Percentiles rank a stretch among this genome's conserved stretches.
Evolutionary conservation across 1,140 invertebrate species (phyloP).

Genomic region (Paralvinella palmiformis): DNA sequence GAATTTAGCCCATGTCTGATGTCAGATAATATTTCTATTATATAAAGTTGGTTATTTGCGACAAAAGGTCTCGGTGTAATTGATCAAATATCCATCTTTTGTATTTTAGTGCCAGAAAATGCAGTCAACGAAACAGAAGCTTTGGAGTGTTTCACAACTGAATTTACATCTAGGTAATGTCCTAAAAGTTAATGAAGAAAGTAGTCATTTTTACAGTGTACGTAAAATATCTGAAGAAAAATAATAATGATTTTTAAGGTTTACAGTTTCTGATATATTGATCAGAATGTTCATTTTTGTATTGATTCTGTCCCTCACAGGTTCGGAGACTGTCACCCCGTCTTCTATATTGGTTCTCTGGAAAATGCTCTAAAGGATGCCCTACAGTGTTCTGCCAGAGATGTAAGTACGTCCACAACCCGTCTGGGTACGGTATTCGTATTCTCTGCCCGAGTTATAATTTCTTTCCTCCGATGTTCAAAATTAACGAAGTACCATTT

Average conservation of each 20-base stretch:
- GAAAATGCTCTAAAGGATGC: conserved; percentile 85
- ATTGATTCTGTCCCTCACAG: conserved; percentile 40
- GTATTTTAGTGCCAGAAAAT: conserved; percentile 70
- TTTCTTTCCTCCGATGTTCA: neutral
- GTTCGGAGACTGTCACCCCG: conserved; percentile 74
- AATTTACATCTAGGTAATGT: conserved; percentile 62
- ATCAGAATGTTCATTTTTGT: conserved; percentile 4
- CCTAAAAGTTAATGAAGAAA: neutral
- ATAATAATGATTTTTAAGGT: neutral
- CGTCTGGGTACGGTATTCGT: neutral
- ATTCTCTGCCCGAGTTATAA: neutral
- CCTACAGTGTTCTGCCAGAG: conserved; percentile 69
- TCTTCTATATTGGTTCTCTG: conserved; percentile 83
- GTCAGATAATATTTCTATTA: too few species aligned
- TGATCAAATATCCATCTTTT: neutral
- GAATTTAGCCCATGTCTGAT: too few species aligned
- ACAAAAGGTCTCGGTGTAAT: neutral
- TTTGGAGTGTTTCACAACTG: conserved; percentile 75
- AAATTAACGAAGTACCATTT: neutral
- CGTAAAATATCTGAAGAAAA: neutral
- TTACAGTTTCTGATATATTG: neutral
- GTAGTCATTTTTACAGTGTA: neutral
- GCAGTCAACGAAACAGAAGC: conserved; percentile 79
- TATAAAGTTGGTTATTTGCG: too few species aligned
- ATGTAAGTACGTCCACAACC: conserved; percentile 57